Evolutionary conservation across 2,888 invertebrate species (phyloP).

Genomic region (Camponotus fellah): DNA sequence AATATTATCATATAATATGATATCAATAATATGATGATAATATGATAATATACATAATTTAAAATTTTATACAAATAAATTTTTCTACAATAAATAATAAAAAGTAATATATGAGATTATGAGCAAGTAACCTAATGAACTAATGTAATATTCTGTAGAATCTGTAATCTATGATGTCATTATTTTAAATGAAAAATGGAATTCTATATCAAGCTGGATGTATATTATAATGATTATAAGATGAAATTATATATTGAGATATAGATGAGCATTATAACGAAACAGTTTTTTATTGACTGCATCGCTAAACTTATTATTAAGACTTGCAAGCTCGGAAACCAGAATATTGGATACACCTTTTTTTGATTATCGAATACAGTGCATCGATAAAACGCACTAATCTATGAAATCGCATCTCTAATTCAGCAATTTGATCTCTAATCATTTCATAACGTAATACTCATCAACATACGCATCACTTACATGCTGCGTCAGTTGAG

Average conservation of each 20-base stretch:
- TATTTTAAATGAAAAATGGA: background rate
- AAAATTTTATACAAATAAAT: slow-evolving; percentile 47
- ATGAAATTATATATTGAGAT: background rate
- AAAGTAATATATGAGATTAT: slow-evolving; percentile 9
- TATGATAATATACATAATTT: slow-evolving; percentile 3
- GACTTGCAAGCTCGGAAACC: background rate
- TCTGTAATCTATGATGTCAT: background rate
- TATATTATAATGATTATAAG: background rate
- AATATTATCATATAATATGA: too few species aligned
- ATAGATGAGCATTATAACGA: background rate
- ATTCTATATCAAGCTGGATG: background rate
- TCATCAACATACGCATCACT: background rate
- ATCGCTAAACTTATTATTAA: background rate
- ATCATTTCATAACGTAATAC: slow-evolving; percentile 27
- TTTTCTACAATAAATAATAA: slow-evolving; percentile 44
- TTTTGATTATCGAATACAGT: background rate
- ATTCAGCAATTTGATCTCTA: slow-evolving; percentile 23
- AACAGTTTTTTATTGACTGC: background rate
- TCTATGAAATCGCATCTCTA: background rate
- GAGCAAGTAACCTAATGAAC: background rate
- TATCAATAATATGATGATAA: too few species aligned
- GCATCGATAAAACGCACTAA: background rate
- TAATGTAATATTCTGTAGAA: background rate
- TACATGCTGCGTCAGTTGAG: background rate
- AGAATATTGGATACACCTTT: background rate